These are phyloP conservation scores for Toxostoma redivivum DNA, from an alignment of 2,113 vertebrate species.

Conservation along the genomic window DNA sequence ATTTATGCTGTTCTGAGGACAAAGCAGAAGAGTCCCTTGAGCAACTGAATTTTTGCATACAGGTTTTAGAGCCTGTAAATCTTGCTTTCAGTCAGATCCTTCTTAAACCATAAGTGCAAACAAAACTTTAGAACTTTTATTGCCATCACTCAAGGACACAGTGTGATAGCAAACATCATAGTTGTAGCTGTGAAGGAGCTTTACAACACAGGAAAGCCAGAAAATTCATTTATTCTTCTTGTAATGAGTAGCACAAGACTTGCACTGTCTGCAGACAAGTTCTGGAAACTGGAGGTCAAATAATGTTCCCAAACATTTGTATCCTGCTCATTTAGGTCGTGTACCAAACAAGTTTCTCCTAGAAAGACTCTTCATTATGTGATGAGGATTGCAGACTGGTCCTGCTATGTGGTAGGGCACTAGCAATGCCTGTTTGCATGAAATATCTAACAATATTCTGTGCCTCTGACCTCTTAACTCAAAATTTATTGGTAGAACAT, in stretches of 20 bases:
- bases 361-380: neutral
- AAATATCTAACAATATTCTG: neutral
- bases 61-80: neutral
- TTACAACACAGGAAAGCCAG: neutral
- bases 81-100: neutral
- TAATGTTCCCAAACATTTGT: neutral
- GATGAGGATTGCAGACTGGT: neutral
- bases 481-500: neutral
- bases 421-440: neutral
- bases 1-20: slow-evolving; percentile 7
- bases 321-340: fast-evolving
- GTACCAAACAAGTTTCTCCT: neutral
- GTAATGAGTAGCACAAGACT: neutral
- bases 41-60: neutral
- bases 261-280: neutral
- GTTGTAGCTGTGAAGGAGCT: neutral
- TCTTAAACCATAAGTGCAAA: neutral
- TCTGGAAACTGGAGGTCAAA: neutral
- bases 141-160: neutral
- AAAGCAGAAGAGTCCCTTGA: slow-evolving; percentile 9
- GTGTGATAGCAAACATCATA: neutral
- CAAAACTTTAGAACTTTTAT: neutral
- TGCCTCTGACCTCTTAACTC: neutral
- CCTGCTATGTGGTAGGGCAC: neutral
- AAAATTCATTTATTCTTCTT: neutral